Base-by-base conservation (phyloP, 2,113 vertebrate genomes). In the Actenoides lindsayi region DNA sequence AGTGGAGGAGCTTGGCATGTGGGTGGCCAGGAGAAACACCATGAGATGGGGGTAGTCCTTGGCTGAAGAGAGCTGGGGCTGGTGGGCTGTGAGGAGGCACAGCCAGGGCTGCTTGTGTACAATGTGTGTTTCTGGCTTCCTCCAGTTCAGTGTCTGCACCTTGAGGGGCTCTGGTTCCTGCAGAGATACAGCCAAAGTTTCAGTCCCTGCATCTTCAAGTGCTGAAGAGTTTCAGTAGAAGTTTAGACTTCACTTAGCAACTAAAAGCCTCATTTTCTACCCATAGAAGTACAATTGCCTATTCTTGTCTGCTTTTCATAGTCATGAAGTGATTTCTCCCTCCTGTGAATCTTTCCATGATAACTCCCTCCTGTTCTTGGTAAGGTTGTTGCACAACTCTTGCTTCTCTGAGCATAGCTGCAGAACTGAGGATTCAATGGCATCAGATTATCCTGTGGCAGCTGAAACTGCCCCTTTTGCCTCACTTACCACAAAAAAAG, bases 1-100 rank as follows among this genome's bases (percentile, higher is more conserved):
- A 16, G 42, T 1, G 3, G 33, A 5, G 8, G 17, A 39, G 12
- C 23, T 10, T 4, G 20, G 17, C 4, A 4, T 13, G 6, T 5
- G 21, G 33, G 60, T 1, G 2, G 19, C 12, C 16, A 9, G 31
- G 11, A 23, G 41, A 8, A 62, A 13, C 46, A 13, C 46, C 6
- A 1, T 0, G 35, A 28, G 48, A 28, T 24, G 41, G 28, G 19
- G 28, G 59, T 21, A 33, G 28, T 7, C 54, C 37, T 25, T 3
- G 9, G 37, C 27, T 27, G 41, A 11, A 6, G 10, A 6, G 28
- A 16, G 44, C 35, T 24, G 44, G 24, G 54, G 37, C 57, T 30
- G 65, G 16, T 14, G 56, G 31, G 41, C 57, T 42, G 42, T 2
- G 44, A 65, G 25, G 62, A 41, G 41, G 35, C 6, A 7, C 27